Evolutionary conservation across 2,888 invertebrate genomes (phyloP).

Genomic region (Rotaria sp.): DNA sequence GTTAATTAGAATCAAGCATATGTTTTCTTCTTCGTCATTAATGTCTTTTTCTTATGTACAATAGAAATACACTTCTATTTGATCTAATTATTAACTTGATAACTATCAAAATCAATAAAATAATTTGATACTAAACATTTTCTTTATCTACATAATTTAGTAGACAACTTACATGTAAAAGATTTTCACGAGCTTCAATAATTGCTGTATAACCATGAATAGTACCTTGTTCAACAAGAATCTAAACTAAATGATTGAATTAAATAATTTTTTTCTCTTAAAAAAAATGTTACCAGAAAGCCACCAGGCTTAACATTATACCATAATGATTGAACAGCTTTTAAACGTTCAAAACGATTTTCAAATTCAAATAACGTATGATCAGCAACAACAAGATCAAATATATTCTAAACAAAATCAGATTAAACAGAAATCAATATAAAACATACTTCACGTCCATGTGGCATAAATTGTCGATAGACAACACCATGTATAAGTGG

Average conservation of each 20-base stretch:
- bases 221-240: slow-evolving; percentile 35
- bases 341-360: slow-evolving; percentile 30
- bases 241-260: not conserved
- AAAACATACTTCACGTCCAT: slow-evolving; percentile 4
- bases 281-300: slow-evolving; percentile 8
- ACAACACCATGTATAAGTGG: slow-evolving; percentile 14
- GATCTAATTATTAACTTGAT: not conserved
- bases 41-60: no score
- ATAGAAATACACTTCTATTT: not conserved
- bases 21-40: no score
- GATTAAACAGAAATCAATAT: no score
- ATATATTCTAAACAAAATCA: slow-evolving; percentile 28
- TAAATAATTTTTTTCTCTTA: no score
- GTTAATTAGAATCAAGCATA: no score
- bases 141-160: not conserved
- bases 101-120: no score
- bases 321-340: slow-evolving; percentile 31
- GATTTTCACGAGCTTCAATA: slow-evolving; percentile 37
- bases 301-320: slow-evolving; percentile 36
- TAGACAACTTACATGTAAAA: slow-evolving; percentile 13
- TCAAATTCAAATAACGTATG: slow-evolving; percentile 36
- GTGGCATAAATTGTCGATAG: slow-evolving; percentile 35
- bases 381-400: slow-evolving; percentile 32
- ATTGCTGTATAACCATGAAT: slow-evolving; percentile 35
- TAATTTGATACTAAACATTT: no score